Conservation (phyloP, 1,140 invertebrate genomes). For the Trichonephila clavipes region DNA sequence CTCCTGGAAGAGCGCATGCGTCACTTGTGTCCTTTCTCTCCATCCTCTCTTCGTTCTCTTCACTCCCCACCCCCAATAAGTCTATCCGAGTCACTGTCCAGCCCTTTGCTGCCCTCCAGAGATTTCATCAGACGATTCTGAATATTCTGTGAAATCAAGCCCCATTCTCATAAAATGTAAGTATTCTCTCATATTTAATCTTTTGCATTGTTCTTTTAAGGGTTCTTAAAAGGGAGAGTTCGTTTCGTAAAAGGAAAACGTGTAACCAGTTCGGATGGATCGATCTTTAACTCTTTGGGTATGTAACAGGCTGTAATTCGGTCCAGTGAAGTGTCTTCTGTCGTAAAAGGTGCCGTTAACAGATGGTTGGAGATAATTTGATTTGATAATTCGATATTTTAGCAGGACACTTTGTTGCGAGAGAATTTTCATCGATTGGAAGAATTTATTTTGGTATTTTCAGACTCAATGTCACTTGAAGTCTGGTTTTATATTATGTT, state of each 20-base stretch:
- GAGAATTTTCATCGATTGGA: no score
- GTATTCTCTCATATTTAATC: background rate
- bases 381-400: background rate
- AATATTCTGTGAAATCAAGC: background rate
- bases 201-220: background rate
- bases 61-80: background rate
- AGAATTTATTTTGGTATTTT: no score
- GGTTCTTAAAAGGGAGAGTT: background rate
- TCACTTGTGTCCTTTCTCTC: background rate
- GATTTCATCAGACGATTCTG: slow-evolving; percentile 10
- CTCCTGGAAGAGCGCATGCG: background rate
- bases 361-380: background rate
- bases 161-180: background rate
- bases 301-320: background rate
- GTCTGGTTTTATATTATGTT: no score
- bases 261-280: background rate
- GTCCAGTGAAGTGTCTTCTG: background rate
- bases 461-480: no score
- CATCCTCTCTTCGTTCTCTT: background rate
- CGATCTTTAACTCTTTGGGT: background rate
- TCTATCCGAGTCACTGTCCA: background rate
- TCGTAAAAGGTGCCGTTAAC: background rate
- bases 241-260: background rate
- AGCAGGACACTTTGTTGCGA: no score
- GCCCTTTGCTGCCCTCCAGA: slow-evolving; percentile 3